phyloP scores from a whole-genome alignment of 2,888 invertebrate species.

The Drosophila tripunctata region DNA sequence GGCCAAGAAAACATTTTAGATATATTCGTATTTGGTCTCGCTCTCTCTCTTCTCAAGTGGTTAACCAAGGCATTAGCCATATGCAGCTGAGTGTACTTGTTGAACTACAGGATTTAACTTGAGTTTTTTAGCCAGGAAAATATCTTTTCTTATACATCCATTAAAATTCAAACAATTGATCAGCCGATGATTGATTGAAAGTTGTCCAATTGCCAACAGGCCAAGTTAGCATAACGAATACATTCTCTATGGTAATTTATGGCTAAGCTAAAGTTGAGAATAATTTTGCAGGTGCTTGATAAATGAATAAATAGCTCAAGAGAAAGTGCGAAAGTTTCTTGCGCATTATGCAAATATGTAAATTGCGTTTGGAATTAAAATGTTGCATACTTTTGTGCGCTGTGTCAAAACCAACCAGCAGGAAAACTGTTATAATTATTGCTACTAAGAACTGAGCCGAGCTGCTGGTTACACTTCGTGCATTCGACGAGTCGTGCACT shows the following conservation, averaged over 20 bases:
- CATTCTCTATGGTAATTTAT: slow-evolving; percentile 1
- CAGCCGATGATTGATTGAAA: slow-evolving; percentile 61
- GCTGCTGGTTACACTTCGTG: no score
- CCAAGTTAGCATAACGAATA: slow-evolving; percentile 1
- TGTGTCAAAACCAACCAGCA: slow-evolving; percentile 12
- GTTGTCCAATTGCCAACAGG: slow-evolving; percentile 29
- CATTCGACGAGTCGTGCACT: no score
- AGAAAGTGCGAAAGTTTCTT: not conserved
- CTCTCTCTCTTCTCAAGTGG: not conserved
- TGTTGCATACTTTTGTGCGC: slow-evolving; percentile 36
- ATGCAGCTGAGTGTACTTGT: slow-evolving; percentile 9
- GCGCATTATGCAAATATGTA: slow-evolving; percentile 30
- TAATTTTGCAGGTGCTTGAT: slow-evolving; percentile 33
- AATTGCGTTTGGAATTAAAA: slow-evolving; percentile 56
- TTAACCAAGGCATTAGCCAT: slow-evolving; percentile 16
- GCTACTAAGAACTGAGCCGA: no score
- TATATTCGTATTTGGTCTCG: slow-evolving; percentile 6
- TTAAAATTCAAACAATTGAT: no score
- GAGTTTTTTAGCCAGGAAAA: no score
- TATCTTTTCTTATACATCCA: no score
- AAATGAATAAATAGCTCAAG: slow-evolving; percentile 9
- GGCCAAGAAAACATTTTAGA: slow-evolving; percentile 10
- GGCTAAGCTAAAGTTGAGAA: slow-evolving; percentile 22
- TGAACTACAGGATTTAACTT: slow-evolving; percentile 1
- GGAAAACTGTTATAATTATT: no score